Percentiles rank a stretch among this genome's conserved stretches.
Evolutionary conservation across 2,888 invertebrate genomes (phyloP).

Genomic region (Apomyelois bistriatella): DNA sequence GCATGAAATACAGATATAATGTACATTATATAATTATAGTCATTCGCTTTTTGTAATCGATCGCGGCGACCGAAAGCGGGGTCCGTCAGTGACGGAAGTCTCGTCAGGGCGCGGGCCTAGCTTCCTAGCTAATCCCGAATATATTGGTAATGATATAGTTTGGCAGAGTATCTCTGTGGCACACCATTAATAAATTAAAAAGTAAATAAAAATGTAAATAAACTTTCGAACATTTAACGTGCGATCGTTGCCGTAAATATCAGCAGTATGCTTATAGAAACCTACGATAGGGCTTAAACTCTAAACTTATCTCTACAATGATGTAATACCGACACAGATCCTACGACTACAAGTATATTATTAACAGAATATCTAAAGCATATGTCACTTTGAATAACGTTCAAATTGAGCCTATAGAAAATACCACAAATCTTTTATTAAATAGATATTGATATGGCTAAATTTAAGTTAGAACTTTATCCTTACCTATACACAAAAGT

Average conservation of each 20-base stretch:
- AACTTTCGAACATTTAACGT: conserved; percentile 76
- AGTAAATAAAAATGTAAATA: conserved; percentile 78
- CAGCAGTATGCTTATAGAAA: conserved; percentile 70
- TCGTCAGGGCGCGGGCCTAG: conserved; percentile 26
- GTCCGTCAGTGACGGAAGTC: too few relatives aligned
- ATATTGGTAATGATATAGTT: conserved; percentile 77
- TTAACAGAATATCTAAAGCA: conserved; percentile 81
- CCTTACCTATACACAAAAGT: conserved; percentile 80
- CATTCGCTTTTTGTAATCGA: conserved; percentile 45
- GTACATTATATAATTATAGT: conserved; percentile 50
- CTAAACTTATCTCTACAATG: conserved; percentile 62
- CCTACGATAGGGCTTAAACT: conserved; percentile 65
- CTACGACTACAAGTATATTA: conserved; percentile 78
- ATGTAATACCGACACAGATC: conserved; percentile 73
- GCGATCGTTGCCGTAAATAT: conserved; percentile 77
- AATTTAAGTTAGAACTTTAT: conserved; percentile 80
- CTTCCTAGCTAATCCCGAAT: conserved; percentile 43
- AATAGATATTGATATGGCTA: conserved; percentile 82
- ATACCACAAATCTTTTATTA: conserved; percentile 80
- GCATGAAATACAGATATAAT: conserved; percentile 62
- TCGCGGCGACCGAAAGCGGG: conserved; percentile 35
- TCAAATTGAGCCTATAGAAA: conserved; percentile 81
- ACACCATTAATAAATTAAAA: conserved; percentile 79
- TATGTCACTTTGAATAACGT: conserved; percentile 80
- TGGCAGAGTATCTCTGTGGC: conserved; percentile 81